A percentile compares a stretch with the other conserved stretches of the same genome.
These are phyloP conservation scores for Slavum lentiscoides DNA, from an alignment of 2,888 invertebrate species.

Conservation along the genomic window DNA sequence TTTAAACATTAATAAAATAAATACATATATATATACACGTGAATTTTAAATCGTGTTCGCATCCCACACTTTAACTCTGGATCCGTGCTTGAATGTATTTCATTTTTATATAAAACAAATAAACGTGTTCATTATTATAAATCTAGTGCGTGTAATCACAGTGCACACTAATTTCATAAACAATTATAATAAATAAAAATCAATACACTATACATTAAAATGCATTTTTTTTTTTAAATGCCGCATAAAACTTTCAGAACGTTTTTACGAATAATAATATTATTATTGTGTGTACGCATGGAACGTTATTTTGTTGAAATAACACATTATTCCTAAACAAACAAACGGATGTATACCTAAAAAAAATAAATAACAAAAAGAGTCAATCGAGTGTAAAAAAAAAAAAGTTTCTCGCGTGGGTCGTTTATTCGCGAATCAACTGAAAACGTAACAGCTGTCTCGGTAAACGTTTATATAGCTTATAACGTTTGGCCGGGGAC, in stretches of 20 bases:
- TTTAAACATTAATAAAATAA: too few relatives aligned
- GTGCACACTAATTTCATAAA: too few relatives aligned
- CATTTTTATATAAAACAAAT: too few relatives aligned
- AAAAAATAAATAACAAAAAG: conserved; percentile 6
- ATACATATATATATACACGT: too few relatives aligned
- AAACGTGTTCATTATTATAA: too few relatives aligned
- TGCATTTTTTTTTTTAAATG: neutral
- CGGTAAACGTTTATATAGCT: conserved; percentile 19
- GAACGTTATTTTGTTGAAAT: conserved; percentile 10
- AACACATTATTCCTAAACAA: conserved; percentile 12
- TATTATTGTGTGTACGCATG: neutral
- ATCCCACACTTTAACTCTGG: too few relatives aligned
- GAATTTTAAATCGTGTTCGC: too few relatives aligned
- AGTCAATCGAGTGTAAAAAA: conserved; percentile 31
- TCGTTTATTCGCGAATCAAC: conserved; percentile 6
- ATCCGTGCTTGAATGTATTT: too few relatives aligned
- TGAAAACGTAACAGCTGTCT: conserved; percentile 27
- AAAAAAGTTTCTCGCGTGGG: neutral
- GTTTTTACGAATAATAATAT: neutral
- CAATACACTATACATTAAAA: too few relatives aligned
- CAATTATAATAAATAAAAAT: too few relatives aligned
- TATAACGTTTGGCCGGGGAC: conserved; percentile 16
- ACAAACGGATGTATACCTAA: neutral
- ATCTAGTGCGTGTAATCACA: too few relatives aligned
- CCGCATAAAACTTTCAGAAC: neutral